These are phyloP conservation scores for Hippopotamus amphibius DNA, from an alignment of 2,113 vertebrate genomes.

Conservation along the genomic window DNA sequence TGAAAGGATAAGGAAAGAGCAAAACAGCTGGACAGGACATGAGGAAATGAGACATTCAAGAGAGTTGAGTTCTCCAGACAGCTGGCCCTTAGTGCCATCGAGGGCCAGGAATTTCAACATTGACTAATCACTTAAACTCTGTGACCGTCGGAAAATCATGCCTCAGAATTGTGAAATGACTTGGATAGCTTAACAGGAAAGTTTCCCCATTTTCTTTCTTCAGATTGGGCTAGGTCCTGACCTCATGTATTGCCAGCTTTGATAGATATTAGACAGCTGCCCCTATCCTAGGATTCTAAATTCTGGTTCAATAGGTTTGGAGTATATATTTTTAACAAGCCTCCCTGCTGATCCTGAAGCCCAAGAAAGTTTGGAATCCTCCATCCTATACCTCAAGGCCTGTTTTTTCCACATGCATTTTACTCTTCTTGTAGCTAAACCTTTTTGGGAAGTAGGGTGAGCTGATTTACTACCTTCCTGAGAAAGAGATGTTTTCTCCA, in stretches of 20 bases:
- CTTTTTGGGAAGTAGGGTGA: background rate
- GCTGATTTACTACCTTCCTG: background rate
- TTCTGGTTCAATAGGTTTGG: background rate
- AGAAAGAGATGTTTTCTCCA: background rate
- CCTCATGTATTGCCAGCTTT: background rate
- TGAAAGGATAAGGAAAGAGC: background rate
- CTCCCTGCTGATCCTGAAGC: background rate
- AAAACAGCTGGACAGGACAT: background rate
- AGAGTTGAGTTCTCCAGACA: background rate
- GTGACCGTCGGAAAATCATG: background rate
- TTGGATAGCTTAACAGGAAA: background rate
- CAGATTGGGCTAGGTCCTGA: background rate
- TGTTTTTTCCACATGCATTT: background rate
- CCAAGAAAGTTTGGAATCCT: background rate
- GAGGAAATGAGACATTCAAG: background rate
- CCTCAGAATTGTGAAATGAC: conserved; percentile 2
- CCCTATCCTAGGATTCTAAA: background rate
- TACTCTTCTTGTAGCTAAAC: background rate
- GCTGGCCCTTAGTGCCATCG: background rate
- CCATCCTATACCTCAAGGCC: background rate
- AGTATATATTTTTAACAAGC: background rate
- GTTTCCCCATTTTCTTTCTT: background rate
- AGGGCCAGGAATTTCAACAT: background rate
- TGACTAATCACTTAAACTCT: conserved; percentile 22
- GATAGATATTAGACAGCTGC: background rate